Evolutionary conservation across 2,888 invertebrate genomes (phyloP), one percentile per base, ranked within the genome.

Genomic region (Mythimna ferrago): DNA sequence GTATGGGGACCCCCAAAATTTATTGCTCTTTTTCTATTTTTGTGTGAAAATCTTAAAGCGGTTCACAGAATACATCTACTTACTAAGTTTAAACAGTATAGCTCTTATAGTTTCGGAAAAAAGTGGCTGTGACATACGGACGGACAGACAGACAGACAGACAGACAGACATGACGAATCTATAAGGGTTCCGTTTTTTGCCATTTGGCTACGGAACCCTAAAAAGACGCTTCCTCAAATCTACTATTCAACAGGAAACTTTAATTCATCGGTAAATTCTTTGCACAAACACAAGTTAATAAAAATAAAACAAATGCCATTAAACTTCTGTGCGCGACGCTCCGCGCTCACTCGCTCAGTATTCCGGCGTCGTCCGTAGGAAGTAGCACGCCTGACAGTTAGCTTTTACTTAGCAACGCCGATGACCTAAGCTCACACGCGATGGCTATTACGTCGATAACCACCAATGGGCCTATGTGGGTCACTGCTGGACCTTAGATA

Each of bases 351-450:
- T 53, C 38, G 61, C 87, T 92, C 84, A 87, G 81, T 91, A 92
- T 92, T 87, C 92, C 66, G 71, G 56, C 21, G 76, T 78, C 21
- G 88, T 76, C 21, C 68, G 64, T 21, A 90, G 92, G 92, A 92
- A 91, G 88, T 88, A 79, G 84, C 88, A 83, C 86, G 81, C 78
- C 70, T 81, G 87, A 92, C 92, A 92, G 91, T 92, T 92, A 92
- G 88, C 82, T 90, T 89, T 89, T 88, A 89, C 89, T 88, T 88
- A 87, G 84, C 86, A 86, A 85, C 87, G 83, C 81, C 85, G 87
- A 86, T 88, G 90, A 89, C 91, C 92, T 91, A 90, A 87, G 87
- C 82, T 78, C 58, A 70, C 76, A 83, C 53, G 64, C 76, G 67
- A 65, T 67, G 65, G 65, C 64, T 81, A 74, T 76, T 82, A 82